Evolutionary conservation across 2,797 vertebrate genomes (phyloP), one percentile per base, ranked within the genome.

Genomic region (Chelon labrosus): DNA sequence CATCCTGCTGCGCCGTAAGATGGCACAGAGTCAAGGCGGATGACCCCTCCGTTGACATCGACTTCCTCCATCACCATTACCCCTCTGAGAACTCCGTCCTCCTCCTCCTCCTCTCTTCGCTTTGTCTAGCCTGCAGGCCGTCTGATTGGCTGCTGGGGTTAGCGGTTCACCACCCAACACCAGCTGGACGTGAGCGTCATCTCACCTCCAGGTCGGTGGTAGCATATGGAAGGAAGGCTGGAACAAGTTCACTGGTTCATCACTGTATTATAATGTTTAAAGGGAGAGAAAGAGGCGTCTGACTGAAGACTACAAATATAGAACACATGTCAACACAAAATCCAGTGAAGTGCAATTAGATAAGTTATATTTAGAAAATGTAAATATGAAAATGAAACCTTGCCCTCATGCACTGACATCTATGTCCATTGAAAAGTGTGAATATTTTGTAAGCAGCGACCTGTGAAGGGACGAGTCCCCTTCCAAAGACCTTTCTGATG

Each of bases 401-500:
- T 67, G 60, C 22, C 54, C 59, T 65, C 60, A 37, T 59, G 42
- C 59, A 20, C 49, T 42, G 25, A 58, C 58, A 68, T 5, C 57
- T 10, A 0, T 10, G 9, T 42, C 44, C 50, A 79, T 67, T 65
- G 70, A 86, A 59, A 22, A 60, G 50, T 77, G 61, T 65, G 44
- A 56, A 59, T 73, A 56, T 73, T 73, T 77, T 46, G 64, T 37
- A 85, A 87, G 87, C 88, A 87, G 60, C 62, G 63, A 80, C 57
- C 77, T 20, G 73, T 79, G 73, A 82, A 88, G 53, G 77, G 87
- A 71, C 47, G 16, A 79, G 73, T 91, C 82, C 83, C 91, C 90
- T 92, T 91, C 89, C 82, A 88, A 85, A 89, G 89, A 88, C 90
- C 91, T 92, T 91, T 82, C 65, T 63, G 77, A 79, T 80, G 81